Conservation (phyloP, 1,140 invertebrate genomes). For the Scaptomyza montana region DNA sequence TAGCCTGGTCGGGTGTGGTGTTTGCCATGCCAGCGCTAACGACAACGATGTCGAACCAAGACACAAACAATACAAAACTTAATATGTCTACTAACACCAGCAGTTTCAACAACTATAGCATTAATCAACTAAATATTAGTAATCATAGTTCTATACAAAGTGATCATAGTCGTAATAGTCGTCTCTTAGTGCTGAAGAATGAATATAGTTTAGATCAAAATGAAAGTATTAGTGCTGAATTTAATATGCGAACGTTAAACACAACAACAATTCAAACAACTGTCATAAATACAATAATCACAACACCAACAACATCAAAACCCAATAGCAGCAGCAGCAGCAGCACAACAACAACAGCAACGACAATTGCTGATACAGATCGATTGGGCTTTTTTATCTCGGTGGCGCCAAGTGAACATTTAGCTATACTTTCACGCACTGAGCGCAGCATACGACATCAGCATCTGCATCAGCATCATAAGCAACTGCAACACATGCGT, state of each 20-base stretch:
- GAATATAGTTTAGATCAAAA: conserved; percentile 74
- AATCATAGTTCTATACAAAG: conserved; percentile 73
- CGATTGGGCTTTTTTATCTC: conserved; percentile 63
- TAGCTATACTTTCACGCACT: conserved; percentile 77
- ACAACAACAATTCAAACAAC: conserved; percentile 55
- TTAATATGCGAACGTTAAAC: conserved; percentile 67
- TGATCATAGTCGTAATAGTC: conserved; percentile 74
- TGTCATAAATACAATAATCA: conserved; percentile 47
- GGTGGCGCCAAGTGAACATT: conserved; percentile 47
- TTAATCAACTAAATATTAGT: conserved; percentile 40
- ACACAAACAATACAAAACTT: conserved; percentile 25
- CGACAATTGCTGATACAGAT: conserved; percentile 31
- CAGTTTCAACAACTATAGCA: conserved; percentile 13
- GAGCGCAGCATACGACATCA: conserved; percentile 77
- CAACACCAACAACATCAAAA: conserved; percentile 34
- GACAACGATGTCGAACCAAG: conserved; percentile 42
- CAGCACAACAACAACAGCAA: conserved; percentile 10
- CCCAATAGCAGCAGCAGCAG: conserved; percentile 27
- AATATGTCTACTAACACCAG: conserved; percentile 5
- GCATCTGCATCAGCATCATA: conserved; percentile 30
- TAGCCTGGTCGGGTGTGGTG: conserved; percentile 70
- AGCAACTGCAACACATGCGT: conserved; percentile 27
- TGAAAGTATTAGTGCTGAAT: conserved; percentile 82
- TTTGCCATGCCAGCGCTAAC: conserved; percentile 70
- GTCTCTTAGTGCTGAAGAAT: conserved; percentile 54